These are phyloP conservation scores for Catostomus latipinnis DNA, from an alignment of 2,797 vertebrate species.

Conservation along the genomic window DNA sequence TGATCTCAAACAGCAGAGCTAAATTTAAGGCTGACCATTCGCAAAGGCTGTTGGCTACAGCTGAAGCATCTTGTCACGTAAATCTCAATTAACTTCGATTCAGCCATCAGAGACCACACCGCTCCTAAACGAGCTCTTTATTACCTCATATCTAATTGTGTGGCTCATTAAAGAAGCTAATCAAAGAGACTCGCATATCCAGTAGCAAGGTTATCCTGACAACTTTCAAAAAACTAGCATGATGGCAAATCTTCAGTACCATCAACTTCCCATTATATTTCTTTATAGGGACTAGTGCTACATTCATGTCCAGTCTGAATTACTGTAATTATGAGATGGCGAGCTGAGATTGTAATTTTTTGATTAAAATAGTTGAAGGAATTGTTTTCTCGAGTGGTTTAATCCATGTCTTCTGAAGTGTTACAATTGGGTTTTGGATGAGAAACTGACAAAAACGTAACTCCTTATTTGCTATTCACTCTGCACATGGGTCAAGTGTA, in stretches of 20 bases:
- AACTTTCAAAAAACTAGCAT: background rate
- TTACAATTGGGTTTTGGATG: no score
- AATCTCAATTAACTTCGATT: slow-evolving; percentile 47
- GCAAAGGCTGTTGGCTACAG: slow-evolving; percentile 14
- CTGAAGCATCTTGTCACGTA: slow-evolving; percentile 38
- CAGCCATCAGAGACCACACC: slow-evolving; percentile 38
- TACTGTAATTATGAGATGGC: no score
- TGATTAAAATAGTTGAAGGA: no score
- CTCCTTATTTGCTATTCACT: no score
- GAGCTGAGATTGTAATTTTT: no score
- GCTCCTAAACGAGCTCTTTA: slow-evolving; percentile 41
- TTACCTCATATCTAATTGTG: slow-evolving; percentile 47
- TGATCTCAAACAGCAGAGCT: slow-evolving; percentile 6
- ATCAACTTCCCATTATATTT: background rate
- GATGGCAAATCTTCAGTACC: slow-evolving; percentile 9
- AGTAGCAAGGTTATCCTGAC: slow-evolving; percentile 33
- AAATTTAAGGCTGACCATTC: slow-evolving; percentile 21
- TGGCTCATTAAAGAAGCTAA: slow-evolving; percentile 42
- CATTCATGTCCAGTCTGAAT: no score
- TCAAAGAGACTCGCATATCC: slow-evolving; percentile 20
- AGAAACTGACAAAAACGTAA: no score
- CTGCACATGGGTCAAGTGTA: no score
- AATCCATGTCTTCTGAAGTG: no score
- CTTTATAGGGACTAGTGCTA: background rate
- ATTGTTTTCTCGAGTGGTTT: no score